Evolutionary conservation across 2,113 vertebrate genomes (phyloP), one percentile per base, ranked within the genome.

Genomic region (Rhabdornis inornatus): DNA sequence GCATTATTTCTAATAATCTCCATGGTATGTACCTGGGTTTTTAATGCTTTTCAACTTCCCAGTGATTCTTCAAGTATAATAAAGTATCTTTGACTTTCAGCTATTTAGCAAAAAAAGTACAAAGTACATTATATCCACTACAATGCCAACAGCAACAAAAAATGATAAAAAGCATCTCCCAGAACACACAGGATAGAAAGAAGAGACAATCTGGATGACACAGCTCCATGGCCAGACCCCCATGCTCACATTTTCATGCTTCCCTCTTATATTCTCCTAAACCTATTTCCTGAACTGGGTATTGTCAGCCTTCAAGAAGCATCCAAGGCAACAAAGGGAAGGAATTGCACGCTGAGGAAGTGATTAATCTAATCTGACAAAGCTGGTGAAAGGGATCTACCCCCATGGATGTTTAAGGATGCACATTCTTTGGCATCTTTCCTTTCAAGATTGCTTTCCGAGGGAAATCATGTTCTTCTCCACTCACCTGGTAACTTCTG

Each of bases 151-250:
- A 25, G 22, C n/a, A 52, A 24, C 17, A 55, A 47, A 55, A n/a
- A 16, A 1, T 9, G 0, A 52, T 27, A 21, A 61, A 77, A 81
- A 44, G 4, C 4, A 37, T 15, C n/a, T 90, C 37, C 45, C 22
- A 61, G 33, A 69, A 47, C 6, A 59, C 2, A 7, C 11, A 64
- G 35, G 7, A 69, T 1, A 56, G 27, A 70, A 74, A 79, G 13
- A 5, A 83, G 63, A 80, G 40, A 56, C 0, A 0, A 31, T 24
- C 7, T 2, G 15, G 47, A 63, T 50, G 15, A 60, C 6, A 13
- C 21, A 30, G 45, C 24, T 55, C 61, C 9, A 3, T 16, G 18
- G 52, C 27, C 69, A 60, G 65, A 47, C 35, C 56, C 6, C 2
- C 6, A 8, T 1, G 0, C 42, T 52, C 52, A 42, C 0, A 0